These are phyloP conservation scores for Chrysochloris asiatica DNA, from an alignment of 2,113 vertebrate species.

Conservation along the genomic window DNA sequence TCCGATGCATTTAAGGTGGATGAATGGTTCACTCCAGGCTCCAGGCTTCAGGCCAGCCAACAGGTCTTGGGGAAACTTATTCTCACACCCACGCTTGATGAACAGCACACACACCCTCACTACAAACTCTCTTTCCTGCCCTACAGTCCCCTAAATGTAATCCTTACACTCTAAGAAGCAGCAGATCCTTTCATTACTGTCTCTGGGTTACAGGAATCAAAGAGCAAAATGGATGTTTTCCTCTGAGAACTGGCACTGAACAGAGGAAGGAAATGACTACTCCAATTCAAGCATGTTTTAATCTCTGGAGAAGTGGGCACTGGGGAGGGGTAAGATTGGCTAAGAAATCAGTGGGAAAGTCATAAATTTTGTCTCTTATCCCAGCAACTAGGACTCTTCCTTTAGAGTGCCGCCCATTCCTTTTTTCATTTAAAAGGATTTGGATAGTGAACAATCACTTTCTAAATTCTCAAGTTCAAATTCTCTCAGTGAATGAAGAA, in stretches of 20 bases:
- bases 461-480: slow-evolving; percentile 71
- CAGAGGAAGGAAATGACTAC: slow-evolving; percentile 65
- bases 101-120: not conserved
- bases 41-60: slow-evolving; percentile 65
- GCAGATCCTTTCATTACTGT: slow-evolving; percentile 65
- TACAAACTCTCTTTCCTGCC: slow-evolving; percentile 27
- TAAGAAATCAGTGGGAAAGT: slow-evolving; percentile 61
- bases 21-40: slow-evolving; percentile 66
- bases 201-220: slow-evolving; percentile 74
- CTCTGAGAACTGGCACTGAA: slow-evolving; percentile 69
- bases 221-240: slow-evolving; percentile 74
- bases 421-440: slow-evolving; percentile 69
- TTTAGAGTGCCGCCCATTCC: not conserved
- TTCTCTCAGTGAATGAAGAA: slow-evolving; percentile 67
- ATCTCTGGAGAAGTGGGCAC: slow-evolving; percentile 56
- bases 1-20: slow-evolving; percentile 36
- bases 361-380: slow-evolving; percentile 65
- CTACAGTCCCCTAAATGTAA: slow-evolving; percentile 38
- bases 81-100: slow-evolving; percentile 57
- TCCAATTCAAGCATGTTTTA: slow-evolving; percentile 77
- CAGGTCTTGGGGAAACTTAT: slow-evolving; percentile 53
- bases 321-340: slow-evolving; percentile 65
- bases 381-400: slow-evolving; percentile 46
- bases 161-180: slow-evolving; percentile 56
- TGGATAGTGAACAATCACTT: slow-evolving; percentile 71